phyloP scores from a whole-genome alignment of 2,888 invertebrate species.

The Dioctria rufipes region DNA sequence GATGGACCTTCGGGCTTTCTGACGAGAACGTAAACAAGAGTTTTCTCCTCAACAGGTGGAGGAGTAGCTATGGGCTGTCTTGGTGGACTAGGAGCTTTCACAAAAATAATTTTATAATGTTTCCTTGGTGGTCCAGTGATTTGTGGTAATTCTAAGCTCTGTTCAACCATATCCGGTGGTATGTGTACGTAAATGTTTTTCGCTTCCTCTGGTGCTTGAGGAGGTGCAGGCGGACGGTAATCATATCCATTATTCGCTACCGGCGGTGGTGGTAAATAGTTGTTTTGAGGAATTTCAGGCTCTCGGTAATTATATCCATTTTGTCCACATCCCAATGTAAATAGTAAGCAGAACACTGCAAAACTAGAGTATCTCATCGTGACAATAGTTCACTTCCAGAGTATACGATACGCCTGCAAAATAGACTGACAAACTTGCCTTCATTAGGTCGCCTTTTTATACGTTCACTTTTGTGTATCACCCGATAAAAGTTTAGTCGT shows the following conservation, averaged over 20 bases:
- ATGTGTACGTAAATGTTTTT: constrained; percentile 74
- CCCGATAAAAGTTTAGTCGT: neutral
- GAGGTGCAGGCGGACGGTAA: constrained; percentile 57
- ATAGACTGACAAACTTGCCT: constrained; percentile 19
- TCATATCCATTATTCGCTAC: neutral
- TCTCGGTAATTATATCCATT: constrained; percentile 28
- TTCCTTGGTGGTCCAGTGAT: constrained; percentile 71
- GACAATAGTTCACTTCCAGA: constrained; percentile 1
- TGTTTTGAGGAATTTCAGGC: neutral
- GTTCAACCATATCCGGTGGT: constrained; percentile 72
- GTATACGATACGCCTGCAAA: constrained; percentile 2
- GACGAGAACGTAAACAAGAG: constrained; percentile 88
- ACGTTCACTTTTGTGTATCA: constrained; percentile 9
- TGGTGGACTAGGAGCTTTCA: constrained; percentile 73
- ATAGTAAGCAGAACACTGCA: neutral
- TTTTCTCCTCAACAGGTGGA: constrained; percentile 91
- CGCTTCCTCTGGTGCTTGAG: constrained; percentile 55
- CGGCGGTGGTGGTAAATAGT: constrained; percentile 9
- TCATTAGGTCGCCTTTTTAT: constrained; percentile 24
- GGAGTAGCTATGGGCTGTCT: constrained; percentile 75
- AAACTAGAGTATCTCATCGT: constrained; percentile 13
- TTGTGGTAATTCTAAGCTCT: constrained; percentile 66
- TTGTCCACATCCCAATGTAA: neutral
- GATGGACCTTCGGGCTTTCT: constrained; percentile 87
- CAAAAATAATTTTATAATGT: constrained; percentile 75